These are phyloP conservation scores for Dryobates pubescens DNA, from an alignment of 2,797 vertebrate species.

Conservation along the genomic window DNA sequence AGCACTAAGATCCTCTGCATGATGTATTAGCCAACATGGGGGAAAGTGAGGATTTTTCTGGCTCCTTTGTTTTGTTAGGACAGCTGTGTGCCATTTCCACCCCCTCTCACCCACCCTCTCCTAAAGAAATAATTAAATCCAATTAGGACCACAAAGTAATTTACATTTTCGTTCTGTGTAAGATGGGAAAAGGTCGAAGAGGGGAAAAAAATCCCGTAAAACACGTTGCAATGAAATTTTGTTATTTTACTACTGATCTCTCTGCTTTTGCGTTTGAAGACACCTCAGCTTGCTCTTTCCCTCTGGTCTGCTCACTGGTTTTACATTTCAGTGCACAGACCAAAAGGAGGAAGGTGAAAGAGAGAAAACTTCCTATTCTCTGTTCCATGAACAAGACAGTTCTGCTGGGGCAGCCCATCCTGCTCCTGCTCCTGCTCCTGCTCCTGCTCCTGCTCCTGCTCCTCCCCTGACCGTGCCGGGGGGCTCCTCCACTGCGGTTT, in stretches of 20 bases:
- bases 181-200: constrained; percentile 13
- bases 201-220: not conserved
- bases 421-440: not conserved
- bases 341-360: not conserved
- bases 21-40: constrained; percentile 22
- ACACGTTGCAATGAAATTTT: constrained; percentile 52
- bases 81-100: constrained; percentile 72
- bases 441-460: not conserved
- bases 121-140: constrained; percentile 81
- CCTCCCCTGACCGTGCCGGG: not conserved
- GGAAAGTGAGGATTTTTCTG: constrained; percentile 62
- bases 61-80: constrained; percentile 73
- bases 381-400: not conserved
- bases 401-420: not conserved
- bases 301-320: constrained; percentile 46
- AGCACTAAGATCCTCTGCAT: constrained; percentile 42
- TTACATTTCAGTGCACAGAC: not conserved
- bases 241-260: constrained; percentile 70
- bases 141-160: constrained; percentile 83
- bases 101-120: constrained; percentile 62
- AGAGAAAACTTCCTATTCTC: not conserved
- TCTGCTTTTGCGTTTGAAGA: constrained; percentile 63
- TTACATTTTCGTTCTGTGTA: constrained; percentile 80
- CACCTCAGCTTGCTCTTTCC: constrained; percentile 22
- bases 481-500: constrained; percentile 70